These are phyloP conservation scores for Melanotaenia parkinsoni DNA, from an alignment of 2,797 vertebrate genomes.

Conservation along the genomic window DNA sequence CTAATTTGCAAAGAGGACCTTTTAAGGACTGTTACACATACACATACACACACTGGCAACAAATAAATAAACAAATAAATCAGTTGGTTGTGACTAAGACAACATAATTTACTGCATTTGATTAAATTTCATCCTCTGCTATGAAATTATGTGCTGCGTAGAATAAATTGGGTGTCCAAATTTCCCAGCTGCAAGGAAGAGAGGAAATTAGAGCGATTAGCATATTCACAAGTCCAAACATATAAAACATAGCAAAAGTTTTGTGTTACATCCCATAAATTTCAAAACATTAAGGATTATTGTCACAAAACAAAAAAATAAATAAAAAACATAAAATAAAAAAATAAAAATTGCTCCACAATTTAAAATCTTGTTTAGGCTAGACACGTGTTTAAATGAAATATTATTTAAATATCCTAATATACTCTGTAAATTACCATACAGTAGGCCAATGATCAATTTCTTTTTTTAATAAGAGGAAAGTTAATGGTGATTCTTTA, in stretches of 20 bases:
- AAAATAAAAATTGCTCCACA: not conserved
- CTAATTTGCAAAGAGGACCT: not conserved
- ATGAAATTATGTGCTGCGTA: not conserved
- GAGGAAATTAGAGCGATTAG: not conserved
- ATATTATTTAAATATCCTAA: not conserved
- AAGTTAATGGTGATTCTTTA: too few relatives aligned
- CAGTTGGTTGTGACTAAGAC: not conserved
- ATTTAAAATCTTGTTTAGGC: too few relatives aligned
- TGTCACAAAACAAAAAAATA: not conserved
- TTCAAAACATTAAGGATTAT: not conserved
- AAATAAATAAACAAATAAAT: not conserved
- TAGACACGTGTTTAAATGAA: too few relatives aligned
- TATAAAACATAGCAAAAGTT: not conserved
- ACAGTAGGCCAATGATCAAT: not conserved
- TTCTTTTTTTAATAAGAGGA: too few relatives aligned
- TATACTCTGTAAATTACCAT: not conserved
- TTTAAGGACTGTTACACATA: not conserved
- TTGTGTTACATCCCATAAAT: not conserved
- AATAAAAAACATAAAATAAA: too few relatives aligned
- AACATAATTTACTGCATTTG: not conserved
- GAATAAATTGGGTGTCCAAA: not conserved
- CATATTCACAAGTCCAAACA: not conserved
- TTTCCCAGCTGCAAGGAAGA: not conserved
- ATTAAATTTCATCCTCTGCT: not conserved
- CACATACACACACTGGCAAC: not conserved